Conservation (phyloP, 2,888 invertebrate genomes). For the Orthosia incerta region DNA sequence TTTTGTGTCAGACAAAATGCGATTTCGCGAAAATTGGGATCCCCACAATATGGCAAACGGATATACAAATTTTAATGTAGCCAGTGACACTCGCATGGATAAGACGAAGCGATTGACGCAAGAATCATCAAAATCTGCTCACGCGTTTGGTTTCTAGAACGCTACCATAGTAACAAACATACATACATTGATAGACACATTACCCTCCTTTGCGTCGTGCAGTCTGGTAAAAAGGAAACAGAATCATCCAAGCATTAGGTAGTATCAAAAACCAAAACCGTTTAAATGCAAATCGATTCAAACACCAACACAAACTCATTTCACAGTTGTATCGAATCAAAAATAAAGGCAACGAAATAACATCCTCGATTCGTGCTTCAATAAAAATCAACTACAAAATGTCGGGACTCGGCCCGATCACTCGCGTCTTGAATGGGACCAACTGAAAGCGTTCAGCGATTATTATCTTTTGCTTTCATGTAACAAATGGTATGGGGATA, state of each 20-base stretch:
- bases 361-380: conserved; percentile 74
- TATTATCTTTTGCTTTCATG: conserved; percentile 25
- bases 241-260: neutral
- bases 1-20: too few species aligned
- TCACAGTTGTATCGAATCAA: conserved; percentile 57
- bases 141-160: too few species aligned
- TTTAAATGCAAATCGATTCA: conserved; percentile 46
- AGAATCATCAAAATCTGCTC: too few species aligned
- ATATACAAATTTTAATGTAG: too few species aligned
- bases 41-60: too few species aligned
- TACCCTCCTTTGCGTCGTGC: too few species aligned
- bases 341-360: conserved; percentile 71
- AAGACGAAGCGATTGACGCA: too few species aligned
- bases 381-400: conserved; percentile 82
- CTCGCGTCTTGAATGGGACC: conserved; percentile 65
- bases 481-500: neutral
- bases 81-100: too few species aligned
- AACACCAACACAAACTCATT: conserved; percentile 45
- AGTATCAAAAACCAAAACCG: conserved; percentile 15
- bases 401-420: conserved; percentile 76
- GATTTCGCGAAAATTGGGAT: too few species aligned
- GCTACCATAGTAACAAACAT: too few species aligned
- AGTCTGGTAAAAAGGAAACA: too few species aligned
- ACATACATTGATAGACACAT: too few species aligned
- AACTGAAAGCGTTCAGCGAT: conserved; percentile 53